Conservation (phyloP, 2,113 vertebrate species). For the Chaenocephalus aceratus region DNA sequence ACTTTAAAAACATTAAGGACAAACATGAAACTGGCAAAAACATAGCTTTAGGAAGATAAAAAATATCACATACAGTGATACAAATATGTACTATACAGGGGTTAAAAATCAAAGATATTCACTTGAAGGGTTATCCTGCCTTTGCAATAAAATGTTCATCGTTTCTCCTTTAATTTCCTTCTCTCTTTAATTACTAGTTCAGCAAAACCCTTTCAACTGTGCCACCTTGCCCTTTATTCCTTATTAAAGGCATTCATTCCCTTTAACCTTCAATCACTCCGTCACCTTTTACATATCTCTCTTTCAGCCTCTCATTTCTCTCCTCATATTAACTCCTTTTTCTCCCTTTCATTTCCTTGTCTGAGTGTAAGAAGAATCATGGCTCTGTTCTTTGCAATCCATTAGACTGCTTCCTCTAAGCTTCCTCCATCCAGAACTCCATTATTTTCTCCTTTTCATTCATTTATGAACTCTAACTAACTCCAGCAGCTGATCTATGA, state of each 20-base stretch:
- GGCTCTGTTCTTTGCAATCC: not conserved
- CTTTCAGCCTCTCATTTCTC: constrained; percentile 26
- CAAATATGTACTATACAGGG: not conserved
- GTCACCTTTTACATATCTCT: constrained; percentile 25
- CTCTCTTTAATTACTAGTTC: constrained; percentile 34
- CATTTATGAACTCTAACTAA: constrained; percentile 19
- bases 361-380: constrained; percentile 30
- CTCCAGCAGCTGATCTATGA: not conserved
- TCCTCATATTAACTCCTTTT: constrained; percentile 30
- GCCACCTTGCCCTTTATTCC: constrained; percentile 39
- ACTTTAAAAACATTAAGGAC: not conserved
- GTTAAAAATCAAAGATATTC: not conserved
- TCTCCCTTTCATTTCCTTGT: constrained; percentile 30
- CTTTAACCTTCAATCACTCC: constrained; percentile 5
- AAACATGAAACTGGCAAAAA: not conserved
- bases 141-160: constrained; percentile 17
- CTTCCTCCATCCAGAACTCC: constrained; percentile 1
- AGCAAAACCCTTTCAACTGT: constrained; percentile 24
- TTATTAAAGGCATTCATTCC: constrained; percentile 40
- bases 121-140: not conserved
- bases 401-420: not conserved
- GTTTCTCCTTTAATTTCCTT: constrained; percentile 20
- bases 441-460: constrained; percentile 36
- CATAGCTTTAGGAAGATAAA: no score
- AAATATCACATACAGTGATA: no score